Evolutionary conservation across 2,888 invertebrate genomes (phyloP).

Genomic region (Sinohyriopsis cumingii): DNA sequence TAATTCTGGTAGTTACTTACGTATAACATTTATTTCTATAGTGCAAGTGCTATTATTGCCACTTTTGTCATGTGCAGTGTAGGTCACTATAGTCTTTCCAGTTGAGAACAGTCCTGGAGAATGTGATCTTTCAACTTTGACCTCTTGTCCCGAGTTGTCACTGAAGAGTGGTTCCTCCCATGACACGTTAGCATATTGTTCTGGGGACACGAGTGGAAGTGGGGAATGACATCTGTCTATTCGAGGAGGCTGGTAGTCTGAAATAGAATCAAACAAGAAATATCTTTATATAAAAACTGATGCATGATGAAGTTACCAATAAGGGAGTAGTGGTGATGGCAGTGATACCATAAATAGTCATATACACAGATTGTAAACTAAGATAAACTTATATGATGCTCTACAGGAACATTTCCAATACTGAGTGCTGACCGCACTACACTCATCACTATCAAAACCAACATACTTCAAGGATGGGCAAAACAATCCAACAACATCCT

Average conservation of each 20-base stretch:
- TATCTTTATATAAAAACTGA: not conserved
- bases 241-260: constrained; percentile 77
- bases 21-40: constrained; percentile 76
- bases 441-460: no score
- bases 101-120: constrained; percentile 75
- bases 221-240: constrained; percentile 77
- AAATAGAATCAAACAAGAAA: not conserved
- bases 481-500: no score
- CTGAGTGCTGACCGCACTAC: no score
- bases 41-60: constrained; percentile 79
- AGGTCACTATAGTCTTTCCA: constrained; percentile 77
- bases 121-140: constrained; percentile 65
- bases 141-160: constrained; percentile 76
- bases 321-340: no score
- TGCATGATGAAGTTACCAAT: no score
- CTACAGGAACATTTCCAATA: no score
- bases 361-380: no score
- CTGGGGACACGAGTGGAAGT: constrained; percentile 73
- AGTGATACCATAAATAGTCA: no score
- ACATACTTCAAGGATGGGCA: no score
- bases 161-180: constrained; percentile 78
- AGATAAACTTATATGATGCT: no score
- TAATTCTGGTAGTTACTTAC: constrained; percentile 47
- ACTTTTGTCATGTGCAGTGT: constrained; percentile 78
- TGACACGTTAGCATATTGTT: constrained; percentile 54